A percentile compares a stretch with the other conserved stretches of the same genome.
phyloP scores from a whole-genome alignment of 2,888 invertebrate species.

The Minunthozetes semirufus region DNA sequence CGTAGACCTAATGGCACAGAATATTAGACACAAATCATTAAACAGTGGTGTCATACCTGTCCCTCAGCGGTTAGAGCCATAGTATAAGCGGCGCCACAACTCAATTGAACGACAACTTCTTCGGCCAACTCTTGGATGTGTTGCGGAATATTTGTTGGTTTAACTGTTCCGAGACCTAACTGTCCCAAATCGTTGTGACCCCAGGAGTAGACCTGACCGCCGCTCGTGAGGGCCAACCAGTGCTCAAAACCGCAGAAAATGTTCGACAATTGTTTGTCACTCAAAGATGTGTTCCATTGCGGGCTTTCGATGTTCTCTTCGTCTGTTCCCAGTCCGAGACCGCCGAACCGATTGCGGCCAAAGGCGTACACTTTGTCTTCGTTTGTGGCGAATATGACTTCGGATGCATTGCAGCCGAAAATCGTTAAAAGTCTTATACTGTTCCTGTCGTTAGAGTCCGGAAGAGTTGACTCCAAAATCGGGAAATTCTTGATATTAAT shows the following conservation, averaged over 20 bases:
- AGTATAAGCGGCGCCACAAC: background rate
- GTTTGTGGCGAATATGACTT: no score
- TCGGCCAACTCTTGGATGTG: background rate
- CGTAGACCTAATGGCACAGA: background rate
- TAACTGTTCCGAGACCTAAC: conserved; percentile 4
- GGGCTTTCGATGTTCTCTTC: background rate
- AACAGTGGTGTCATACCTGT: background rate
- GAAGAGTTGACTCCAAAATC: no score
- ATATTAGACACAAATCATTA: no score
- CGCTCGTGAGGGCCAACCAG: background rate
- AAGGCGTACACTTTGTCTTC: no score
- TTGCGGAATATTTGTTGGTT: background rate
- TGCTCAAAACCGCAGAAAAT: background rate
- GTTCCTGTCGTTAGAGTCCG: no score
- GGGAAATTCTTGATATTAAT: no score
- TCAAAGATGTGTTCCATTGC: background rate
- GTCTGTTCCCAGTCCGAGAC: no score
- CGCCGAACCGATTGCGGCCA: no score
- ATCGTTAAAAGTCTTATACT: no score
- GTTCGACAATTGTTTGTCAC: background rate
- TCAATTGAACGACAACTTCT: background rate
- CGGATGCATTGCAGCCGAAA: no score
- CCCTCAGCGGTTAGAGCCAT: background rate
- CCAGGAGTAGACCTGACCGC: conserved; percentile 9
- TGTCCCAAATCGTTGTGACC: conserved; percentile 31